Percentiles rank a stretch among this genome's conserved stretches.
phyloP scores from a whole-genome alignment of 2,888 invertebrate genomes.

The Drosophila eohydei region DNA sequence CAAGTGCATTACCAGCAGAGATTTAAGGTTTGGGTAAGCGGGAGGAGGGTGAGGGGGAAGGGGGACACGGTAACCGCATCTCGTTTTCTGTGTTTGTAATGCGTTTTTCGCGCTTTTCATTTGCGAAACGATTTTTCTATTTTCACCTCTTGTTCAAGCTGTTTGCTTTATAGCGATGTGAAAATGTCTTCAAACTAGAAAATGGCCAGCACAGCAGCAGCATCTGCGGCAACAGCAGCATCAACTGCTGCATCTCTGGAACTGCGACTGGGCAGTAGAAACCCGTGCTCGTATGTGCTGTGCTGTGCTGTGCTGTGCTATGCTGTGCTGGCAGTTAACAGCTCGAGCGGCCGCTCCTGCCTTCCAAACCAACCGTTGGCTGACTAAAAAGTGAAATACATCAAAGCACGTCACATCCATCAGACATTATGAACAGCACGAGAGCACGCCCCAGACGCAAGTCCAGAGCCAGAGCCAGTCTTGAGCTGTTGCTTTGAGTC shows the following conservation, averaged over 20 bases:
- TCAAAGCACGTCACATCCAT: constrained; percentile 79
- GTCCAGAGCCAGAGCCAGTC: constrained; percentile 26
- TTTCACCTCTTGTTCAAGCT: constrained; percentile 61
- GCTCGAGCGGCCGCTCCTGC: constrained; percentile 26
- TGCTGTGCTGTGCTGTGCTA: constrained; percentile 33
- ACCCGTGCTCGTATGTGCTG: constrained; percentile 47
- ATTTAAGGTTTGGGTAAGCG: background rate
- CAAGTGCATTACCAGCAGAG: constrained; percentile 30
- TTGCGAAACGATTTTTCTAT: constrained; percentile 74
- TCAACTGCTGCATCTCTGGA: constrained; percentile 21
- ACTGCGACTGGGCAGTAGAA: constrained; percentile 21
- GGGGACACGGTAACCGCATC: constrained; percentile 22
- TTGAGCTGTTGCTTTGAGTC: constrained; percentile 23
- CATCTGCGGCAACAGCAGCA: constrained; percentile 4
- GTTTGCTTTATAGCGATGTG: constrained; percentile 76
- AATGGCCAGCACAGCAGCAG: constrained; percentile 61
- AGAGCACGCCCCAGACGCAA: constrained; percentile 68
- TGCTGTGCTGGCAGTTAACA: constrained; percentile 68
- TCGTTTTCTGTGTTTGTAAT: constrained; percentile 72
- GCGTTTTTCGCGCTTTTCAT: constrained; percentile 75
- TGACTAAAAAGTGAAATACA: constrained; percentile 75
- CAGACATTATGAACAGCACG: constrained; percentile 78
- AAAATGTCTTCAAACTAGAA: constrained; percentile 74
- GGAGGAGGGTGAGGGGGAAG: background rate
- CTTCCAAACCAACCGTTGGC: constrained; percentile 13